Conservation (phyloP, 2,113 vertebrate species). For the Capricornis sumatraensis region DNA sequence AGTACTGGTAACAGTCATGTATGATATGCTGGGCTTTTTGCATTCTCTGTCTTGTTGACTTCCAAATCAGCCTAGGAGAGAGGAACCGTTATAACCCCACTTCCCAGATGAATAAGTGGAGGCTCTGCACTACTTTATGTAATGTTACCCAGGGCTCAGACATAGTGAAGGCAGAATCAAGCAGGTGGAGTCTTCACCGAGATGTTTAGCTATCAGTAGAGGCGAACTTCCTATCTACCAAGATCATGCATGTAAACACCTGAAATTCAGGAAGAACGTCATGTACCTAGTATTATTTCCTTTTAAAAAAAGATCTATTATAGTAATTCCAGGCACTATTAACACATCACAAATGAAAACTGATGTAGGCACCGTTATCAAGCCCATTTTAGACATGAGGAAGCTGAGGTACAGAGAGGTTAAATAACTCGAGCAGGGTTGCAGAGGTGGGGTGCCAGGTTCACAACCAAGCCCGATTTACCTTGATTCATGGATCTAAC, state of each 20-base stretch:
- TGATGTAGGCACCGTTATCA: too few relatives aligned
- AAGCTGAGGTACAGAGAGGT: background rate
- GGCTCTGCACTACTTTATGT: too few relatives aligned
- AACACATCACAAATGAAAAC: background rate
- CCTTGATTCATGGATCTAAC: background rate
- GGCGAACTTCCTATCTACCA: background rate
- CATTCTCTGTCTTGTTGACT: background rate
- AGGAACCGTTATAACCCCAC: background rate
- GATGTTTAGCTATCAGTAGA: background rate
- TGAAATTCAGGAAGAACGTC: background rate
- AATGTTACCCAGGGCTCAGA: background rate
- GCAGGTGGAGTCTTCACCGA: background rate
- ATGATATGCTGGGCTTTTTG: background rate
- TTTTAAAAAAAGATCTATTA: background rate
- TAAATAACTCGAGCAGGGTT: background rate
- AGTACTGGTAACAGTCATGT: accelerated
- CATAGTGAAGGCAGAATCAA: background rate
- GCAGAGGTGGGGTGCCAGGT: background rate
- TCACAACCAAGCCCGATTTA: background rate
- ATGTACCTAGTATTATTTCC: background rate
- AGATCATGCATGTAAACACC: background rate
- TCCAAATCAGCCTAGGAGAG: background rate
- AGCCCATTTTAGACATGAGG: background rate
- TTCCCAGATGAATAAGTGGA: background rate
- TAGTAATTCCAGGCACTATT: background rate